A percentile compares a stretch with the other conserved stretches of the same genome.
Evolutionary conservation across 2,113 vertebrate species (phyloP).

Genomic region (Rhizomys pruinosus): DNA sequence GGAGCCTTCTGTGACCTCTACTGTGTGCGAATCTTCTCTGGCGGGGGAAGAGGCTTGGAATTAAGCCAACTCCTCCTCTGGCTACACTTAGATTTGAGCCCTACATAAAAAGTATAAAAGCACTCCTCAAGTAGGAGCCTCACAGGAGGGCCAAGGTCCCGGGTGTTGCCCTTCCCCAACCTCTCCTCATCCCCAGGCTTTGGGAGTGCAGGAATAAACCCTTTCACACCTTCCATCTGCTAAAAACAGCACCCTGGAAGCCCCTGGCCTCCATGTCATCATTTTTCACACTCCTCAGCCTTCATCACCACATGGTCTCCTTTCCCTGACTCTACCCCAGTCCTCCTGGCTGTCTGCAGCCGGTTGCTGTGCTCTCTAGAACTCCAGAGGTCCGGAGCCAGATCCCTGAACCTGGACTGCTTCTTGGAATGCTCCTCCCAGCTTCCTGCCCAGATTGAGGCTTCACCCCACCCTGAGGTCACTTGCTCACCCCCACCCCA

Average conservation of each 20-base stretch:
- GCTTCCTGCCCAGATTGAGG: background rate
- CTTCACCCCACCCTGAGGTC: background rate
- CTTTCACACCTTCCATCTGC: background rate
- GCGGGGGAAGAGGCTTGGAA: background rate
- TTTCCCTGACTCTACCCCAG: background rate
- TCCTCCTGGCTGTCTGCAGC: background rate
- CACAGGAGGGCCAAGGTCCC: background rate
- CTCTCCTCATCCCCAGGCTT: background rate
- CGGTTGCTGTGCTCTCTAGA: background rate
- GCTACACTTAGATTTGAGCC: background rate
- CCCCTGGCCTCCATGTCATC: background rate
- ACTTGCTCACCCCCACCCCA: background rate
- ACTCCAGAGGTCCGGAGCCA: background rate
- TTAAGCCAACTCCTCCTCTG: background rate
- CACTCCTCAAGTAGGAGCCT: background rate
- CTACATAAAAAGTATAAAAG: background rate
- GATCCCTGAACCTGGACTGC: background rate
- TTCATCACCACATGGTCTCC: background rate
- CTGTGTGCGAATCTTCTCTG: background rate
- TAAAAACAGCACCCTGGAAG: background rate
- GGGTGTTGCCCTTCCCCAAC: too few relatives aligned
- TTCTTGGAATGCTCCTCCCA: background rate
- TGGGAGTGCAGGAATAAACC: background rate
- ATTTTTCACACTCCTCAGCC: background rate
- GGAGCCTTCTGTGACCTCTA: background rate